Evolutionary conservation across 30 jellyfish, hydroid and myxozoan species (phyloP).

Genomic region (Hydractinia echinata): DNA sequence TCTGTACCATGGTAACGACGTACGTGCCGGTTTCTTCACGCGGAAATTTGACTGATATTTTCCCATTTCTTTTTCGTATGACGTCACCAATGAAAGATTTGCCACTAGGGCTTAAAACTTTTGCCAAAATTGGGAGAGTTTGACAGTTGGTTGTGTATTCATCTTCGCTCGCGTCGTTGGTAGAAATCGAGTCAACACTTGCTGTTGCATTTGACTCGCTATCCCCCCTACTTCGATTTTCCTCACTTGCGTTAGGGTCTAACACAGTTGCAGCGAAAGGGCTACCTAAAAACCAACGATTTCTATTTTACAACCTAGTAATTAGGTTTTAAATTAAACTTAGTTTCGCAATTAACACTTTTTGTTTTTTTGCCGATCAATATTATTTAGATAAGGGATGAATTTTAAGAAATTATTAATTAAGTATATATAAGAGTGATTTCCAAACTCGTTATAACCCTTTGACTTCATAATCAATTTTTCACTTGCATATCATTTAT

Average conservation of each 20-base stretch:
- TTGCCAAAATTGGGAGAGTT: constrained; percentile 33
- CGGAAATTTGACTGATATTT: constrained; percentile 67
- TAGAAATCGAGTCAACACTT: constrained; percentile 32
- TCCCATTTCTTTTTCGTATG: constrained; percentile 41
- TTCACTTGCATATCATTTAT: too few relatives aligned
- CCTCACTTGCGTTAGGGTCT: constrained; percentile 4
- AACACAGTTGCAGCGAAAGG: constrained; percentile 61
- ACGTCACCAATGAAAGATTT: constrained; percentile 44
- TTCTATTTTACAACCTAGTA: too few relatives aligned
- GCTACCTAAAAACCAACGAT: constrained; percentile 39
- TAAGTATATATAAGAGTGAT: too few relatives aligned
- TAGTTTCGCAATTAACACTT: too few relatives aligned
- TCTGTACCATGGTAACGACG: constrained; percentile 47
- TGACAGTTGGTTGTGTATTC: constrained; percentile 12
- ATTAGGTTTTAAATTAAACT: too few relatives aligned
- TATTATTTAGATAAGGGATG: too few relatives aligned
- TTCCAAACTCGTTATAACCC: too few relatives aligned
- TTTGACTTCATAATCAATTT: too few relatives aligned
- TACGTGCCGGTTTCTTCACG: constrained; percentile 62
- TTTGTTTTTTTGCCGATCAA: too few relatives aligned
- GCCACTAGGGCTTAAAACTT: constrained; percentile 64
- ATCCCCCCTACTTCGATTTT: neutral
- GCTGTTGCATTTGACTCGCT: constrained; percentile 24
- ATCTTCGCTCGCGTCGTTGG: constrained; percentile 18
- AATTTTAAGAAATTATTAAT: too few relatives aligned